Conservation (phyloP, 1,140 invertebrate genomes). For the Zophobas atratus region DNA sequence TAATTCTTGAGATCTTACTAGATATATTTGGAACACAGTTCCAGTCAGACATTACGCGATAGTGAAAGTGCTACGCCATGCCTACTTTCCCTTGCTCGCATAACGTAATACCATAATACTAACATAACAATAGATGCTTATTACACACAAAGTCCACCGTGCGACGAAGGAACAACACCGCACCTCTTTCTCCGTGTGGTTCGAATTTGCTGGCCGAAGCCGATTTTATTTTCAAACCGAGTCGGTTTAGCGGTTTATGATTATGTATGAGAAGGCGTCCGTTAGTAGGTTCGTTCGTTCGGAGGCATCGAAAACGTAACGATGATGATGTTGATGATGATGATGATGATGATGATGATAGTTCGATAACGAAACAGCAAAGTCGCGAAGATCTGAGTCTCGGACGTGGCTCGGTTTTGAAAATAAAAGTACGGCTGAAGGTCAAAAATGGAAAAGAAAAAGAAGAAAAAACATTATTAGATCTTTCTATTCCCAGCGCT, state of each 20-base stretch:
- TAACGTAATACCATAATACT: slow-evolving; percentile 63
- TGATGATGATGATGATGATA: no score
- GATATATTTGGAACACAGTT: slow-evolving; percentile 49
- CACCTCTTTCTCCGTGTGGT: neutral
- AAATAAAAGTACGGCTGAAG: neutral
- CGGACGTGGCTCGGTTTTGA: neutral
- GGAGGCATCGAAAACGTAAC: neutral
- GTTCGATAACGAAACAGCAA: no score
- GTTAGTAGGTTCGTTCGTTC: neutral
- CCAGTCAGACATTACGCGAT: slow-evolving; percentile 65
- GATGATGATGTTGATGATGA: no score
- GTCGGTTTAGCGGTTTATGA: no score
- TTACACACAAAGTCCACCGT: slow-evolving; percentile 54
- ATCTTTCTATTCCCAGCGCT: slow-evolving; percentile 47
- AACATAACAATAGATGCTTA: slow-evolving; percentile 64
- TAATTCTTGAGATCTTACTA: no score
- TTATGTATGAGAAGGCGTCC: neutral
- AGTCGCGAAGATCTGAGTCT: neutral
- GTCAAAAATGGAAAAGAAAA: neutral
- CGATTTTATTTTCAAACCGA: no score
- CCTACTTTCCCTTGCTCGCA: slow-evolving; percentile 66
- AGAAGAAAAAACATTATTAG: slow-evolving; percentile 25
- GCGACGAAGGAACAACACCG: neutral
- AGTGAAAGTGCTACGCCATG: slow-evolving; percentile 67
- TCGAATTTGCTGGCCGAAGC: neutral